Evolutionary conservation across 2,888 invertebrate species (phyloP), one percentile per base, ranked within the genome.

Genomic region (Catocala nupta): DNA sequence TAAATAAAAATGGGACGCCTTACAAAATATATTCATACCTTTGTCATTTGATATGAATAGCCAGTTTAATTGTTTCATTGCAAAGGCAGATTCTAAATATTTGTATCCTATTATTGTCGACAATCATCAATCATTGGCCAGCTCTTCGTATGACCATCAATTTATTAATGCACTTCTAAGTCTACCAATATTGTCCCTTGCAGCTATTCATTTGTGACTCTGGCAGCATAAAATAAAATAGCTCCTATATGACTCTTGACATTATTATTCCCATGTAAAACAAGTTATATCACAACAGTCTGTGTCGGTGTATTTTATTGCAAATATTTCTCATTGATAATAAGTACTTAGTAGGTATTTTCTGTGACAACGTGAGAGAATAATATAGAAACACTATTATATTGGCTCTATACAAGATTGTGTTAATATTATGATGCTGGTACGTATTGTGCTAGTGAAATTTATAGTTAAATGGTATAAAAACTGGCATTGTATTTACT

Each of bases 351-450:
- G 36, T n/a, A n/a, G n/a, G n/a, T 43, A 52, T 63, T 59, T 63
- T 54, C 60, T 68, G 53, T 61, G 59, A 70, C 48, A 76, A 59
- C 79, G 77, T 77, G 77, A 71, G 77, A 79, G 65, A 77, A 65
- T 71, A 68, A 62, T 67, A 78, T 66, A 71, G 66, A 73, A 68
- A 71, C 58, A 74, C 61, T 64, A 65, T 67, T 66, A 67, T 71
- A 66, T 70, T 58, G 36, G 54, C 57, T 68, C 54, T 59, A 50
- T 58, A 53, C 59, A 47, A 76, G 76, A 78, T 76, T 78, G 79
- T 73, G 76, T 73, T 70, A 61, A 43, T 36, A 59, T 65, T 63
- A 51, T 55, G 61, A 60, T 74, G 60, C 48, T 39, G 44, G 57
- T 63, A 12, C 39, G 60, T 65, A 73, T 47, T 66, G 62, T 63